Evolutionary conservation across 2,113 vertebrate genomes (phyloP).

Genomic region (Alethe castanea): DNA sequence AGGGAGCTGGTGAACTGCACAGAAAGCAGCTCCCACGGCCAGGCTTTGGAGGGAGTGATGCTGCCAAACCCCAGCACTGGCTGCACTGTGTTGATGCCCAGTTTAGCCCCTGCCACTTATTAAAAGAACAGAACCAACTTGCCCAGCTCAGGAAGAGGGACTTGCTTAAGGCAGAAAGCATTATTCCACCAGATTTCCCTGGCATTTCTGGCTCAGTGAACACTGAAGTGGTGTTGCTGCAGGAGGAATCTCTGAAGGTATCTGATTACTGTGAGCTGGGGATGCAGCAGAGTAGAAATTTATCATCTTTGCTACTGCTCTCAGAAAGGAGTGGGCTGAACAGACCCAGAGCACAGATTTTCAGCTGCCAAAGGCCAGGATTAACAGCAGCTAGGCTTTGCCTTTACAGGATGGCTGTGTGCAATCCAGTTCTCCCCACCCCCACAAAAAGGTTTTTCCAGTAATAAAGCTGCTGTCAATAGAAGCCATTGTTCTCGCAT

Average conservation of each 20-base stretch:
- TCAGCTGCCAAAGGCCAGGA: background rate
- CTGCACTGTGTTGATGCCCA: background rate
- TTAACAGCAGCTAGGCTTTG: background rate
- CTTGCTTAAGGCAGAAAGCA: background rate
- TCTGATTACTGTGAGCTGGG: background rate
- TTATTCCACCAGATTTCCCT: background rate
- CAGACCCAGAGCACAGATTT: background rate
- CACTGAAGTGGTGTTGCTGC: background rate
- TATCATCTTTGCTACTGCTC: background rate
- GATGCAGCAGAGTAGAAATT: background rate
- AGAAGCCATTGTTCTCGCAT: background rate
- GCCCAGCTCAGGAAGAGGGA: background rate
- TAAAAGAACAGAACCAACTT: background rate
- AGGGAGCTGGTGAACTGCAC: rapidly evolving
- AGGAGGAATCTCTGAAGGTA: background rate
- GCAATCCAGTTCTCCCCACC: background rate
- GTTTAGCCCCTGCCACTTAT: background rate
- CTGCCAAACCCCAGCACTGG: background rate
- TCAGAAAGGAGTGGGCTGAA: background rate
- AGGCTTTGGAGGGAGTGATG: rapidly evolving
- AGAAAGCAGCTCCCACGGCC: rapidly evolving
- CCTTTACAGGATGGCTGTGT: background rate
- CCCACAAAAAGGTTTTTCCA: background rate
- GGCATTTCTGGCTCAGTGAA: background rate
- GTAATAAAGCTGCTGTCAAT: background rate